Conservation (phyloP, 2,113 vertebrate species). For the Mesitornis unicolor region DNA sequence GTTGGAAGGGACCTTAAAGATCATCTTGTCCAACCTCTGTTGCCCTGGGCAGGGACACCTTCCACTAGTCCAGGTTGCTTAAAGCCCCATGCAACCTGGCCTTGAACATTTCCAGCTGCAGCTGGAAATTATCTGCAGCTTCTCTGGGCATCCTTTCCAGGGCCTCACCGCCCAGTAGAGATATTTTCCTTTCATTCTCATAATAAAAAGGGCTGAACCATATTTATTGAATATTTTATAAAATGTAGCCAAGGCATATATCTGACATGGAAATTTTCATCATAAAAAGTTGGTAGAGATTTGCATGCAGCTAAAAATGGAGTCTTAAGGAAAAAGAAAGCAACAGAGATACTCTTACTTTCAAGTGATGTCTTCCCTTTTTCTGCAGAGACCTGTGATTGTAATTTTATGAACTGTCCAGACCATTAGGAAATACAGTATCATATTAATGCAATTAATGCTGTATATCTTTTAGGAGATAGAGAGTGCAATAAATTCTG, state of each 20-base stretch:
- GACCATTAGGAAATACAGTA: neutral
- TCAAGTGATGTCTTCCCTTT: neutral
- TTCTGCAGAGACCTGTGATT: neutral
- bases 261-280: neutral
- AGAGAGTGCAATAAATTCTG: conserved; percentile 73
- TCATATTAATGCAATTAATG: neutral
- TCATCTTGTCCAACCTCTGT: too few relatives aligned
- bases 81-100: too few relatives aligned
- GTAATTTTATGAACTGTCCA: neutral
- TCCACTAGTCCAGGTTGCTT: too few relatives aligned
- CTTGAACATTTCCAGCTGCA: too few relatives aligned
- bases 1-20: too few relatives aligned
- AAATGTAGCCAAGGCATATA: neutral
- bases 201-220: neutral
- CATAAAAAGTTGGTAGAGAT: neutral
- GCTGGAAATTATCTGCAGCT: too few relatives aligned
- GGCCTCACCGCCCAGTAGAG: too few relatives aligned
- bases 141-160: too few relatives aligned
- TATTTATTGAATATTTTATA: neutral
- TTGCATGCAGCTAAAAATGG: neutral
- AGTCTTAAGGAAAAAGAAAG: neutral
- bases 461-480: conserved; percentile 70
- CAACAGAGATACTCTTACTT: neutral
- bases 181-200: neutral
- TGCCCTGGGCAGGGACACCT: too few relatives aligned